Conservation (phyloP, 2,797 vertebrate genomes). For the Cuculus canorus region DNA sequence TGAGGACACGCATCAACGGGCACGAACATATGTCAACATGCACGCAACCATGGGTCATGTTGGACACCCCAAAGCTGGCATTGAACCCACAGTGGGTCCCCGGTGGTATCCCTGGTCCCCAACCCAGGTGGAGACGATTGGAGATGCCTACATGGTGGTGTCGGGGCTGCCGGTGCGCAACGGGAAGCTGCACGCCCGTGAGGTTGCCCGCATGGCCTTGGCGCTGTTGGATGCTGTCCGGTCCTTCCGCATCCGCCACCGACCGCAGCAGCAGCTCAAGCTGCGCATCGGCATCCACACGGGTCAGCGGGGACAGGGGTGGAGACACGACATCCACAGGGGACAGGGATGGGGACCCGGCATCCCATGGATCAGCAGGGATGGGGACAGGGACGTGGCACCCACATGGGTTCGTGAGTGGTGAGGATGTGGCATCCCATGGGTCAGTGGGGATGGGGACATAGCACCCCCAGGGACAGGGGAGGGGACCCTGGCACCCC, state of each 20-base stretch:
- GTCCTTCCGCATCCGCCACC: conserved; percentile 89
- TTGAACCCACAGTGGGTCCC: not conserved
- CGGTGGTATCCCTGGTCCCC: not conserved
- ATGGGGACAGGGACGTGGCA: not conserved
- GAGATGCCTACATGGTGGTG: too few relatives aligned
- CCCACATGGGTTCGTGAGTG: accelerated
- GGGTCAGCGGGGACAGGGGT: conserved; percentile 67
- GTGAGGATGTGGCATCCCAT: accelerated
- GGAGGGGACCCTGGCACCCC: not conserved
- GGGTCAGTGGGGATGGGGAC: not conserved
- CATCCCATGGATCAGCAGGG: accelerated
- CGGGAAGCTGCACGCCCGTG: conserved; percentile 85
- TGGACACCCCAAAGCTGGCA: accelerated
- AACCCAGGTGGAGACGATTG: too few relatives aligned
- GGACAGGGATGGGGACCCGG: not conserved
- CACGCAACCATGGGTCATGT: not conserved
- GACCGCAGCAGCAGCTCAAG: conserved; percentile 85
- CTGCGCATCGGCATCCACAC: conserved; percentile 92
- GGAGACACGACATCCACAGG: accelerated
- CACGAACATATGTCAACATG: too few relatives aligned
- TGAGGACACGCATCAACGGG: not conserved
- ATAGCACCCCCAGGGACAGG: not conserved
- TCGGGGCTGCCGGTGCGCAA: conserved; percentile 88
- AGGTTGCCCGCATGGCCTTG: conserved; percentile 90
- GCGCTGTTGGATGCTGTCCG: conserved; percentile 85